These are phyloP conservation scores for Muscina levida DNA, from an alignment of 2,888 invertebrate genomes.

Conservation along the genomic window DNA sequence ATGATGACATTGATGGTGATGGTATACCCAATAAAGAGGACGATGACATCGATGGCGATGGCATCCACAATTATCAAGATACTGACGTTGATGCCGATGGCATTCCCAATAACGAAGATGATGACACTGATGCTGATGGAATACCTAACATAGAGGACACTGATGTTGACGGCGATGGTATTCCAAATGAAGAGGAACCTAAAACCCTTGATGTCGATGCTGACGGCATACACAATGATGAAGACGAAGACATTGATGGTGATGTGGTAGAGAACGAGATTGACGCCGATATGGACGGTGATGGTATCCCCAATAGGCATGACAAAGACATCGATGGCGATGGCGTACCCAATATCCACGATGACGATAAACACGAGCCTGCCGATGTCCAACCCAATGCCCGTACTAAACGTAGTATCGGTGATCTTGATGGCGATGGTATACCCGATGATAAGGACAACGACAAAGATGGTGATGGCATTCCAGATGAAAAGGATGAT, in stretches of 20 bases:
- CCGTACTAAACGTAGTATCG: constrained; percentile 77
- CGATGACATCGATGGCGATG: constrained; percentile 77
- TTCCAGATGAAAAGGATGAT: constrained; percentile 70
- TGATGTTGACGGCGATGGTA: constrained; percentile 68
- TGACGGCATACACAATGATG: constrained; percentile 73
- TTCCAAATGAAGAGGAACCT: constrained; percentile 67
- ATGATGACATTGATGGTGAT: constrained; percentile 73
- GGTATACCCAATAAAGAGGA: constrained; percentile 73
- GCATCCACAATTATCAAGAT: constrained; percentile 76
- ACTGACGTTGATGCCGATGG: constrained; percentile 77
- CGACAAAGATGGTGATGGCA: constrained; percentile 70
- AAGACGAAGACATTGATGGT: constrained; percentile 73
- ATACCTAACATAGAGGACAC: constrained; percentile 64
- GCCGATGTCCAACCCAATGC: constrained; percentile 69
- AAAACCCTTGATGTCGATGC: constrained; percentile 67
- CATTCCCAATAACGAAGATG: constrained; percentile 72
- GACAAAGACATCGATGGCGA: constrained; percentile 77
- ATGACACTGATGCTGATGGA: constrained; percentile 68
- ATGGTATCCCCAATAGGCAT: constrained; percentile 67
- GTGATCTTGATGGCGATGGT: constrained; percentile 75
- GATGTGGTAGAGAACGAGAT: constrained; percentile 72
- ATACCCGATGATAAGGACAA: constrained; percentile 72
- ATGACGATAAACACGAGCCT: constrained; percentile 71
- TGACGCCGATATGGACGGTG: constrained; percentile 70
- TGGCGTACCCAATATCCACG: constrained; percentile 80